phyloP scores from a whole-genome alignment of 2,797 vertebrate genomes.

The Pogoniulus pusillus region DNA sequence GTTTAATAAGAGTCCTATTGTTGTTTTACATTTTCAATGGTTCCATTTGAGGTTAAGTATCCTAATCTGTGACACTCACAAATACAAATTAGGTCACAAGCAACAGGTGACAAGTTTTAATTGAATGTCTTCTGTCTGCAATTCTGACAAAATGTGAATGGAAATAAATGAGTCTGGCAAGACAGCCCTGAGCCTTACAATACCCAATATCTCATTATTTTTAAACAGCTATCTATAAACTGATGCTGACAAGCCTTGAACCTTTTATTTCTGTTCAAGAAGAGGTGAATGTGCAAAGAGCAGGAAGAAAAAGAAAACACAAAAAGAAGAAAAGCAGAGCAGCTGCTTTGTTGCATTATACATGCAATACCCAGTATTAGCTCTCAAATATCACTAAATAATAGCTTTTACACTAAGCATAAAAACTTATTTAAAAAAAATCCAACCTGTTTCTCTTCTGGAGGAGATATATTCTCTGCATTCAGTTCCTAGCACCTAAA shows the following conservation, averaged over 20 bases:
- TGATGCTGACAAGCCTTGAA: constrained; percentile 82
- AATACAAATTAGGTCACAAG: constrained; percentile 79
- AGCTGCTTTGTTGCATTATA: constrained; percentile 67
- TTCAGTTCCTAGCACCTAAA: not conserved
- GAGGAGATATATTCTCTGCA: not conserved
- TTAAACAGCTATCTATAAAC: constrained; percentile 86
- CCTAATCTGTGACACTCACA: constrained; percentile 68
- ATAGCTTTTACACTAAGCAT: not conserved
- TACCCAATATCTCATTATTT: constrained; percentile 85
- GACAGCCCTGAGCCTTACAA: constrained; percentile 82
- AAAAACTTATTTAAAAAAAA: constrained; percentile 42
- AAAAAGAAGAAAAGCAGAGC: constrained; percentile 20
- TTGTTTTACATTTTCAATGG: constrained; percentile 29
- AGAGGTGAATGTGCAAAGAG: constrained; percentile 62
- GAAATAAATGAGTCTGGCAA: constrained; percentile 83
- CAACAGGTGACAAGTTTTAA: constrained; percentile 83
- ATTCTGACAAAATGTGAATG: constrained; percentile 83
- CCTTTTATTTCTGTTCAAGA: constrained; percentile 82
- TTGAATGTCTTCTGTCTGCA: constrained; percentile 83
- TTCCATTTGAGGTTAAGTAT: constrained; percentile 22
- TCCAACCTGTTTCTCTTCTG: not conserved
- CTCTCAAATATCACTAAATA: constrained; percentile 27
- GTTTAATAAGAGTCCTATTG: not conserved
- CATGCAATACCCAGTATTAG: constrained; percentile 55
- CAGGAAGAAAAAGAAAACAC: not conserved